Evolutionary conservation across 2,113 vertebrate species (phyloP), one percentile per base, ranked within the genome.

Genomic region (Girardinichthys multiradiatus): DNA sequence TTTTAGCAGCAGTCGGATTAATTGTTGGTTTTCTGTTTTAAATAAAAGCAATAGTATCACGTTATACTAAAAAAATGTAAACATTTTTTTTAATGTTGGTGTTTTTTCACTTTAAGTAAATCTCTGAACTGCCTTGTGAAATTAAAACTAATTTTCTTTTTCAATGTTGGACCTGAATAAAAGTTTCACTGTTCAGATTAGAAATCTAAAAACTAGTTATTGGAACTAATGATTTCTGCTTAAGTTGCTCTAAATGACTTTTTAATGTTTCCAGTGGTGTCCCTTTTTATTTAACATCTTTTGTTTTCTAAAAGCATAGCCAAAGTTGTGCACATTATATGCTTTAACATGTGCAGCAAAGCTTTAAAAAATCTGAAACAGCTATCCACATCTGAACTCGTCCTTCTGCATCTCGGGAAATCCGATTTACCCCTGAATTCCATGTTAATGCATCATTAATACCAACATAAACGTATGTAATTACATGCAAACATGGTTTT

Each of bases 371-470:
- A 30, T 17, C 62, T 54, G 24, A n/a, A 54, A 11, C 10, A 24
- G 24, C 7, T 54, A 54, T n/a, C 48, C 48, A 54, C 48, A 24
- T 17, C 21, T 63, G 21, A 68, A 64, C 65, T 71, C 65, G 67
- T 33, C 64, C 65, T 60, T 39, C 29, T 67, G 63, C 69, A 42
- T 33, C n/a, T 35, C 15, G 19, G 29, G 57, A 83, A 84, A 80
- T 60, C 72, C 7, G 7, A 45, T 70, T 86, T 65, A 76, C 58
- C 29, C 62, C 51, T 35, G 17, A 72, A 65, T 69, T 79, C 59
- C 73, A 31, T 70, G 66, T 79, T 72, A 59, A 63, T 70, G 66
- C 57, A 82, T 74, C 82, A 84, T 86, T 91, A 88, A 90, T 85
- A 77, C 68, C 54, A 85, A 86, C 79, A 85, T 77, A 86, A 77